phyloP scores from a whole-genome alignment of 2,113 vertebrate species.

The Hemiscyllium ocellatum region DNA sequence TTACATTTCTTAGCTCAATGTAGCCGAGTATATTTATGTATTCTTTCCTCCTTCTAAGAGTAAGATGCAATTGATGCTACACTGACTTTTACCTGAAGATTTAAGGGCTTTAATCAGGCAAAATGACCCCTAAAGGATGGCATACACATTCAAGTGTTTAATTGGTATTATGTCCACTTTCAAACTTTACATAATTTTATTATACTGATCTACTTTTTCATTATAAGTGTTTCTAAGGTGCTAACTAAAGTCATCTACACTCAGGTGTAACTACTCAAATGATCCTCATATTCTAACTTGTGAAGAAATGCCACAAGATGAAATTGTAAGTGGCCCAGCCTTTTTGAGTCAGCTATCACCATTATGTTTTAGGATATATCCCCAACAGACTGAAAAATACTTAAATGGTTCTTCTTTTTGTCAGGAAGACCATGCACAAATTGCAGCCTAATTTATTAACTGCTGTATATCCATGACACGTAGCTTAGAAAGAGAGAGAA shows the following conservation, averaged over 20 bases:
- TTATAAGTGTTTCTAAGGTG: not conserved
- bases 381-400: slow-evolving; percentile 31
- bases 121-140: not conserved
- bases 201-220: not conserved
- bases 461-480: slow-evolving; percentile 33
- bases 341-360: slow-evolving; percentile 25
- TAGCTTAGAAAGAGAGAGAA: slow-evolving; percentile 17
- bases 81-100: not conserved
- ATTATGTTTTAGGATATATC: slow-evolving; percentile 27
- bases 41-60: not conserved
- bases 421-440: slow-evolving; percentile 31
- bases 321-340: not conserved
- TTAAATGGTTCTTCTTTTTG: slow-evolving; percentile 19
- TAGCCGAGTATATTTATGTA: too few species aligned
- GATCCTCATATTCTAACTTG: not conserved
- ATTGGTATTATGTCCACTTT: not conserved
- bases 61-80: not conserved
- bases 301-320: slow-evolving; percentile 22
- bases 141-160: not conserved
- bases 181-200: not conserved
- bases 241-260: slow-evolving; percentile 2
- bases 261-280: not conserved
- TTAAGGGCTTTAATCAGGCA: not conserved
- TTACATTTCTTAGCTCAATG: not conserved
- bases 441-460: slow-evolving; percentile 35